phyloP scores from a whole-genome alignment of 2,797 vertebrate genomes.

The Podarcis lilfordi region DNA sequence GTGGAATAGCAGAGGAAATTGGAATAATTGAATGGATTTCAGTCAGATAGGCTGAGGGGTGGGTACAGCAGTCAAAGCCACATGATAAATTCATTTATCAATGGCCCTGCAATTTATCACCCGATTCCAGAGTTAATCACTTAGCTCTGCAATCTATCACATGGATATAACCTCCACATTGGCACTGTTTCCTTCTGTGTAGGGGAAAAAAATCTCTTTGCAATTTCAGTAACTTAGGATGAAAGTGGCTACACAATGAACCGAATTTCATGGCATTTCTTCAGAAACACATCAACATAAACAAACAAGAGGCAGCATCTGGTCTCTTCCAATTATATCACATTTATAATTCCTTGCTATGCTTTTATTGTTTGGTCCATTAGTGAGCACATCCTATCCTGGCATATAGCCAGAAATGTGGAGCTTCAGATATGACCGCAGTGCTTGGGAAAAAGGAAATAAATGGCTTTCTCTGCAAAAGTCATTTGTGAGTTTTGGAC shows the following conservation, averaged over 20 bases:
- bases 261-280: background rate
- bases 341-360: background rate
- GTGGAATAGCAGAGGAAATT: background rate
- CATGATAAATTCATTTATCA: slow-evolving; percentile 49
- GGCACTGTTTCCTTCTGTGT: background rate
- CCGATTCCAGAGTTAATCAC: slow-evolving; percentile 36
- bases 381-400: background rate
- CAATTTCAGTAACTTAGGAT: background rate
- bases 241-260: background rate
- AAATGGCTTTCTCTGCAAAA: background rate
- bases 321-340: background rate
- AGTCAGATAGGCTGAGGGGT: slow-evolving; percentile 17
- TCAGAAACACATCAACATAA: background rate
- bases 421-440: background rate
- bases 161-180: slow-evolving; percentile 26
- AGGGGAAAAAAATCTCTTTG: background rate
- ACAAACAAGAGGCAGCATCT: background rate
- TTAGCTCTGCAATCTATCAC: slow-evolving; percentile 23
- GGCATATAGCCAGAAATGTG: background rate
- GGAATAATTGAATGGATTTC: slow-evolving; percentile 61
- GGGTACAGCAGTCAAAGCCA: slow-evolving; percentile 41
- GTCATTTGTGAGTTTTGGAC: background rate
- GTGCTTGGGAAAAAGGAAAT: background rate
- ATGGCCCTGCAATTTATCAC: slow-evolving; percentile 55
- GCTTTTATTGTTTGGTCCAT: background rate